A percentile compares a stretch with the other conserved stretches of the same genome.
Conservation (phyloP, 2,888 invertebrate genomes). For the Elaeidobius kamerunicus region DNA sequence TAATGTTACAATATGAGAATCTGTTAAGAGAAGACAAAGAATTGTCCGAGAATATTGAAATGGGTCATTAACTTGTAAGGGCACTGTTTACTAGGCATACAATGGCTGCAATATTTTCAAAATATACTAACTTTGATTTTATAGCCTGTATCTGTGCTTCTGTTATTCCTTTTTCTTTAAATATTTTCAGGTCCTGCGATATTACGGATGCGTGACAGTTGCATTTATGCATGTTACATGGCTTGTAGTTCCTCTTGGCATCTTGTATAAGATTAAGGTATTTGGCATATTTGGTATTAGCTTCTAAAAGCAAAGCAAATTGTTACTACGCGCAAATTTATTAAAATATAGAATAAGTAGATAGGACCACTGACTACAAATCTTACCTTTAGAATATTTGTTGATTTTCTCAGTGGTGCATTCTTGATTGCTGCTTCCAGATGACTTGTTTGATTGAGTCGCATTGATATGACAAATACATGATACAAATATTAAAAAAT, state of each 20-base stretch:
- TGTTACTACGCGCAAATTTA: constrained; percentile 6
- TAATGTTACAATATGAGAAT: too few relatives aligned
- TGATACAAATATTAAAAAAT: not conserved
- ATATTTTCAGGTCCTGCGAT: constrained; percentile 65
- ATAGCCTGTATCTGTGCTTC: constrained; percentile 62
- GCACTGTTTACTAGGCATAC: too few relatives aligned
- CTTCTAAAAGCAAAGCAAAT: constrained; percentile 47
- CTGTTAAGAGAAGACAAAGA: too few relatives aligned
- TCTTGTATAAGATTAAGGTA: constrained; percentile 51
- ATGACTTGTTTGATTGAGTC: constrained; percentile 15
- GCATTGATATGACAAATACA: not conserved
- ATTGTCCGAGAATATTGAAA: too few relatives aligned
- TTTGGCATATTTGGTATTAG: constrained; percentile 49
- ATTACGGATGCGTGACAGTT: constrained; percentile 65
- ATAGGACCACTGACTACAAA: not conserved
- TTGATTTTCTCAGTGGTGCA: constrained; percentile 31
- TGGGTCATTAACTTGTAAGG: too few relatives aligned
- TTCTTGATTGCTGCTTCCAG: constrained; percentile 5
- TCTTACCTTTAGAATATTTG: constrained; percentile 45
- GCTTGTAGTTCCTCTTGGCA: constrained; percentile 53
- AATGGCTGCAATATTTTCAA: too few relatives aligned
- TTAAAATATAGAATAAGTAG: not conserved
- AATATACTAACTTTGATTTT: constrained; percentile 48
- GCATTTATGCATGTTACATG: constrained; percentile 60
- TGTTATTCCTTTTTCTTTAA: constrained; percentile 65